phyloP scores from a whole-genome alignment of 2,797 vertebrate genomes.

The Chelon auratus region DNA sequence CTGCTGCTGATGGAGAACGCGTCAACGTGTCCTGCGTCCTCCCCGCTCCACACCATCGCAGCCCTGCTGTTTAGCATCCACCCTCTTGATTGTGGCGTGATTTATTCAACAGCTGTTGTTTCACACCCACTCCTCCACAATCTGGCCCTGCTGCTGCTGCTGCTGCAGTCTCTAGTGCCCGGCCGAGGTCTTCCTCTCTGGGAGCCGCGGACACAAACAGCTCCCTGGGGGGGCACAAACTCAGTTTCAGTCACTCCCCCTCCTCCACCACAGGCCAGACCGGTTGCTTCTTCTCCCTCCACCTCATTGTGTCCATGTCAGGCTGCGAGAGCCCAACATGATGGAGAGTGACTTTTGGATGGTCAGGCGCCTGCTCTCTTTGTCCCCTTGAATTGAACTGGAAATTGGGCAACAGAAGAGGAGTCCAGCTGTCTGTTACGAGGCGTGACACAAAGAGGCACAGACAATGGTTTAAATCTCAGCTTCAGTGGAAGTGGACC shows the following conservation, averaged over 20 bases:
- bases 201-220: slow-evolving; percentile 51
- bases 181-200: slow-evolving; percentile 18
- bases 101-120: slow-evolving; percentile 75
- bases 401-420: slow-evolving; percentile 76
- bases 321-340: slow-evolving; percentile 61
- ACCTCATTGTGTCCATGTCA: slow-evolving; percentile 77
- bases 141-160: slow-evolving; percentile 43
- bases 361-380: slow-evolving; percentile 69
- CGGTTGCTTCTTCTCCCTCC: slow-evolving; percentile 44
- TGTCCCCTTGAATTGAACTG: slow-evolving; percentile 74
- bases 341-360: slow-evolving; percentile 78
- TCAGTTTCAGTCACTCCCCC: slow-evolving; percentile 51
- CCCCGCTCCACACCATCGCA: background rate
- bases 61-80: slow-evolving; percentile 37
- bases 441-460: slow-evolving; percentile 65
- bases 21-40: slow-evolving; percentile 6
- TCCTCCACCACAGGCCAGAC: slow-evolving; percentile 45
- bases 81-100: slow-evolving; percentile 47
- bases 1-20: background rate
- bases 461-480: slow-evolving; percentile 59
- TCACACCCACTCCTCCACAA: slow-evolving; percentile 65
- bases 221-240: slow-evolving; percentile 61
- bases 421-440: slow-evolving; percentile 78
- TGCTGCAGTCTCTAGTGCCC: slow-evolving; percentile 32
- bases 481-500: slow-evolving; percentile 59